Percentiles rank a stretch among this genome's conserved stretches.
Evolutionary conservation across 2,797 vertebrate species (phyloP).

Genomic region (Manis pentadactyla): DNA sequence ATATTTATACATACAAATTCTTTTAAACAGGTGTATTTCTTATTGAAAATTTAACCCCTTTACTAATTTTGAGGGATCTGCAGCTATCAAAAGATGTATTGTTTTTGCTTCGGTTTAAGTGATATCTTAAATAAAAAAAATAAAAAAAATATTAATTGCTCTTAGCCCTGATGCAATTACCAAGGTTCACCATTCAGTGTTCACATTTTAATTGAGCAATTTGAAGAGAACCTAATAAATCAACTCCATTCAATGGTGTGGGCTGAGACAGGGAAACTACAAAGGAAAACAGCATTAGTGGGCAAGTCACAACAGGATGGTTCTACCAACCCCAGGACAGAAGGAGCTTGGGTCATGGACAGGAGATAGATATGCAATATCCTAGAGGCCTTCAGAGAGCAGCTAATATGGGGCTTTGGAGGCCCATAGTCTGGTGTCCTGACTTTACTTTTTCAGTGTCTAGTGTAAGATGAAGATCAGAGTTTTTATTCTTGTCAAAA

Average conservation of each 20-base stretch:
- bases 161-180: background rate
- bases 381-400: background rate
- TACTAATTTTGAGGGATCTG: background rate
- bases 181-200: background rate
- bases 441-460: background rate
- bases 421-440: background rate
- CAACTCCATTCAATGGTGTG: background rate
- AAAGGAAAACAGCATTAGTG: background rate
- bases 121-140: background rate
- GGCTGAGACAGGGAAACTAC: background rate
- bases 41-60: background rate
- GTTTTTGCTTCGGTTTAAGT: background rate
- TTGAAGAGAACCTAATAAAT: background rate
- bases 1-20: background rate
- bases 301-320: background rate
- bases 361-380: background rate
- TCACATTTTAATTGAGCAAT: background rate
- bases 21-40: background rate
- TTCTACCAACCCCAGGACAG: background rate
- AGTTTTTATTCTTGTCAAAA: background rate
- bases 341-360: accelerated
- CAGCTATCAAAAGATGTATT: background rate
- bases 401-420: too few relatives aligned
- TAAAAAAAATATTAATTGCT: background rate
- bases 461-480: background rate